Base-by-base conservation (phyloP, 2,113 vertebrate species). In the Hystrix brachyura region DNA sequence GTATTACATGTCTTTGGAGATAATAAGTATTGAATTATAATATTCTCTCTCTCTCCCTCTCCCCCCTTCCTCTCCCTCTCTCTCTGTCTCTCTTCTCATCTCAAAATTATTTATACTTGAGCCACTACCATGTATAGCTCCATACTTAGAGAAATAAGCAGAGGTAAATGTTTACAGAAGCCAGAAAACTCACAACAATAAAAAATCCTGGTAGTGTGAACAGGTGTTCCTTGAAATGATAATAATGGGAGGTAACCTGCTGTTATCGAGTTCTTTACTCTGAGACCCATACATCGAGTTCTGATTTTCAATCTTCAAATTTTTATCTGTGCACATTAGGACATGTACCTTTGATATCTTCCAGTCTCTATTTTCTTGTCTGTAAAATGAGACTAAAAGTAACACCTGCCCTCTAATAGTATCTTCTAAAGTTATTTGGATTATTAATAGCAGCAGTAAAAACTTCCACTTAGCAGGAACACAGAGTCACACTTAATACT, bases 21-120 rank as follows among this genome's bases (percentile, higher is more conserved):
- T 92, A 95, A 92, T 97, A 97, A 94, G 64, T 64, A 94, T 94
- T 91, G 59, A 94, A 95, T 97, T 97, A 97, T 46, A 93, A 48
- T 97, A 80, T 91, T 97, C n/a, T 97, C 67, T 95, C 92, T 81
- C 64, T 71, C 17, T 55, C 15, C 23, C n/a, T 74, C 29, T 32
- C 25, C 65, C 55, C 55, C 4, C 8, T 55, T 0, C 38, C 78
- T 11, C 18, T 23, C n/a, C n/a, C n/a, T 82, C 55, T 91, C 57
- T 60, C 67, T 48, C 29, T 46, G 19, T n/a, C 27, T 67, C 34
- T 29, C 29, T 82, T 38, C 38, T 38, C 38, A 38, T 38, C 87
- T 34, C 3, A 7, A 6, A 48, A 53, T 97, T 62, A 96, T 95
- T 94, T 96, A 95, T 95, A 57, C 72, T 81, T 84, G 60, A 79